These are phyloP conservation scores for Paramisgurnus dabryanus DNA, from an alignment of 2,113 vertebrate genomes.

Conservation along the genomic window DNA sequence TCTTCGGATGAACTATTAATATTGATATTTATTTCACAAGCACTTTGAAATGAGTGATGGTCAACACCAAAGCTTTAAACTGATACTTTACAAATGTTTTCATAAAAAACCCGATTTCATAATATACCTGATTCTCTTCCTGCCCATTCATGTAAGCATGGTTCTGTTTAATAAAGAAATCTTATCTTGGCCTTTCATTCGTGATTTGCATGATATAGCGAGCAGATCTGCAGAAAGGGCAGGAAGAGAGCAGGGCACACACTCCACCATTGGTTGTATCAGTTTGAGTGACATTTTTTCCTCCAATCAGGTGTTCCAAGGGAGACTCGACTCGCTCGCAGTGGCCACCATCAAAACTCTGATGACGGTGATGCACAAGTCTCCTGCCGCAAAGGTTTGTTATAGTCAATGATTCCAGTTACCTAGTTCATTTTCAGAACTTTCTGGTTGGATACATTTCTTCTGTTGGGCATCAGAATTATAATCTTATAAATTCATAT, in stretches of 20 bases:
- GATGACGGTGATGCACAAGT: slow-evolving; percentile 96
- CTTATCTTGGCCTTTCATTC: neutral
- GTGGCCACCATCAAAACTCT: slow-evolving; percentile 94
- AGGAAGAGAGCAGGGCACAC: slow-evolving; percentile 21
- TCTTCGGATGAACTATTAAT: too few relatives aligned
- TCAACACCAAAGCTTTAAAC: too few relatives aligned
- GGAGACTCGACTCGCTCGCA: slow-evolving; percentile 86
- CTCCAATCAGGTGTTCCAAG: slow-evolving; percentile 86
- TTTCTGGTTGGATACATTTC: neutral
- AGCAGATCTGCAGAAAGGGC: neutral
- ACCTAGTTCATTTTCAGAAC: neutral
- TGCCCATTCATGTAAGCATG: slow-evolving; percentile 9
- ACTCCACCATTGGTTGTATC: neutral
- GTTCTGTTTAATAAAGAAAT: neutral
- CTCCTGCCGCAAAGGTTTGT: slow-evolving; percentile 94
- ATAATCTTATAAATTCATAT: too few relatives aligned
- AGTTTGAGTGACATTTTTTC: slow-evolving; percentile 25
- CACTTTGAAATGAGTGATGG: too few relatives aligned
- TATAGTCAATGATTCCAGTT: neutral
- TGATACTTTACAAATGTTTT: too few relatives aligned
- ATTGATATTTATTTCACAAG: too few relatives aligned
- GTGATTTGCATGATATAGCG: slow-evolving; percentile 28
- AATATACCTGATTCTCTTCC: slow-evolving; percentile 17
- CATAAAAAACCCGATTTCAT: too few relatives aligned
- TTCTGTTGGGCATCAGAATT: neutral